Conservation (phyloP, 2,113 vertebrate genomes). For the Gila orcuttii region DNA sequence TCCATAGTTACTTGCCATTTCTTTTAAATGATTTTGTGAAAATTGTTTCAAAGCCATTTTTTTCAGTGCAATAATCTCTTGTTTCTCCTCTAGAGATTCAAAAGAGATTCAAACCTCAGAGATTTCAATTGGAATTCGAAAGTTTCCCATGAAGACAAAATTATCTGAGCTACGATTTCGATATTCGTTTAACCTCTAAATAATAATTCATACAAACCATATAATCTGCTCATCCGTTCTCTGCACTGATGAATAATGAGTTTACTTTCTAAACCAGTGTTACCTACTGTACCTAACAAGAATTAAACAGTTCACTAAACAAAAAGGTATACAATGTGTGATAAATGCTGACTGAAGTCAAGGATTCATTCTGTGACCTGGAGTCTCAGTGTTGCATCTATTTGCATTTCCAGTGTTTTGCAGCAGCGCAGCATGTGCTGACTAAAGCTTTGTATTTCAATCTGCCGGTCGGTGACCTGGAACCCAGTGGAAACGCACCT, state of each 20-base stretch:
- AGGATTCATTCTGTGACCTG: neutral
- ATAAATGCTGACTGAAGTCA: neutral
- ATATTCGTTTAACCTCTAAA: neutral
- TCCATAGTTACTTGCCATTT: no score
- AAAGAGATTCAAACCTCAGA: neutral
- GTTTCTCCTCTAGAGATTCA: neutral
- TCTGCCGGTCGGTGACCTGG: neutral
- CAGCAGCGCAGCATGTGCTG: neutral
- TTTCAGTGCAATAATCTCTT: neutral
- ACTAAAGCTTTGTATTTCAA: constrained; percentile 50
- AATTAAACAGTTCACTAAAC: neutral
- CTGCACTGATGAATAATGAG: neutral
- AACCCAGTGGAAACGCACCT: constrained; percentile 75
- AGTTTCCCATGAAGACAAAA: neutral
- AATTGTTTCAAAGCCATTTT: no score
- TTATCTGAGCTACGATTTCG: neutral
- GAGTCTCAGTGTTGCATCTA: neutral
- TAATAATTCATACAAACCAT: neutral
- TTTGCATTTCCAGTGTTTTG: constrained; percentile 51
- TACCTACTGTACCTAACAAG: neutral
- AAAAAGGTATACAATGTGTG: neutral
- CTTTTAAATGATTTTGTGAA: no score
- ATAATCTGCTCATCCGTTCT: neutral
- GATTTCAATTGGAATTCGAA: neutral
- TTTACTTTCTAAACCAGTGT: neutral